These are phyloP conservation scores for Zaprionus bogoriensis DNA, from an alignment of 2,888 invertebrate species.

Conservation along the genomic window DNA sequence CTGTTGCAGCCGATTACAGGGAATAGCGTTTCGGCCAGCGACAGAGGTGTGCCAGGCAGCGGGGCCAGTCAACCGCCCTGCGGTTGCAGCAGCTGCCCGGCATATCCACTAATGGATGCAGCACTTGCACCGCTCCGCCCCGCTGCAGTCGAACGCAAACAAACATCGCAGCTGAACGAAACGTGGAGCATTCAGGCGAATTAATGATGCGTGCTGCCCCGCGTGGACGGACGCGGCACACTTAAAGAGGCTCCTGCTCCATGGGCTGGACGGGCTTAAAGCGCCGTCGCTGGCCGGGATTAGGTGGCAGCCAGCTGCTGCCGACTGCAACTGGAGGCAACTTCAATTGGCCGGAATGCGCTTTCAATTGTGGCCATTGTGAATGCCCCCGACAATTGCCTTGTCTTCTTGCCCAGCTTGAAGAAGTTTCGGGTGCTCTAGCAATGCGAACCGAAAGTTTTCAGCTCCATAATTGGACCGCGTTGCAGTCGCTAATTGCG, in stretches of 20 bases:
- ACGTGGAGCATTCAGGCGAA: constrained; percentile 58
- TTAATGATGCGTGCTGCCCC: constrained; percentile 64
- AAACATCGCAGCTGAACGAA: constrained; percentile 29
- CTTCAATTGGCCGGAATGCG: constrained; percentile 25
- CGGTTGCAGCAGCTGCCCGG: constrained; percentile 39
- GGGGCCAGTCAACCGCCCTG: constrained; percentile 56
- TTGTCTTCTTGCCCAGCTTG: constrained; percentile 1
- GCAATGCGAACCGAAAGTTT: background rate
- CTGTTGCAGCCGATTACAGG: constrained; percentile 24
- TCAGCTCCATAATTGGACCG: background rate
- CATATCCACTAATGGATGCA: constrained; percentile 56
- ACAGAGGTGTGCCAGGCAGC: constrained; percentile 1
- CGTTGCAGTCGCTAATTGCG: background rate
- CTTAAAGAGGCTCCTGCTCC: constrained; percentile 49
- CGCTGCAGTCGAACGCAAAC: constrained; percentile 28
- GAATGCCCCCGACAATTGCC: background rate
- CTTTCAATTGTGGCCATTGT: constrained; percentile 31
- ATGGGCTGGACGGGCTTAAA: background rate
- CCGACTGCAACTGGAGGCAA: constrained; percentile 44
- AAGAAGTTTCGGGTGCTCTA: background rate
- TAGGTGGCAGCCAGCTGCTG: constrained; percentile 62
- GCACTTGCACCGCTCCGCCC: too few species aligned
- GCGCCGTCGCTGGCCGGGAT: constrained; percentile 3
- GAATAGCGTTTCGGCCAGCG: constrained; percentile 14
- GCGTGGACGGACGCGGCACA: constrained; percentile 31